A percentile compares a stretch with the other conserved stretches of the same genome.
phyloP scores from a whole-genome alignment of 2,113 vertebrate species.

The Vireo altiloquus region DNA sequence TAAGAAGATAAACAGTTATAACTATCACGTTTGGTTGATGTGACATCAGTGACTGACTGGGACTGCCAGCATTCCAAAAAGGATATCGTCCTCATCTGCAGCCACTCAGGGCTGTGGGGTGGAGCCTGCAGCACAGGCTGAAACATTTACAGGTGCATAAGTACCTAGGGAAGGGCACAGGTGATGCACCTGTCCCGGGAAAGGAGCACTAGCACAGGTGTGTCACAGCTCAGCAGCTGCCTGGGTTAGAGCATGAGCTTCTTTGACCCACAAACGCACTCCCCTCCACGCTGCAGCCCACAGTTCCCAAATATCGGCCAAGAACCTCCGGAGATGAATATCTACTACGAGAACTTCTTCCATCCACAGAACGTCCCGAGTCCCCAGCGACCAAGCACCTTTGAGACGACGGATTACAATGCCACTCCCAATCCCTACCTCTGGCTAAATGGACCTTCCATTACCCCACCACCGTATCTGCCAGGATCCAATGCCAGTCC shows the following conservation, averaged over 20 bases:
- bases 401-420: constrained; percentile 86
- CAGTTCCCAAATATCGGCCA: constrained; percentile 95
- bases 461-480: constrained; percentile 85
- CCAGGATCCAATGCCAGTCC: constrained; percentile 78
- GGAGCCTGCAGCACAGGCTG: constrained; percentile 64
- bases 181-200: constrained; percentile 71
- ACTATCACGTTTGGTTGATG: constrained; percentile 47
- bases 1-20: constrained; percentile 66
- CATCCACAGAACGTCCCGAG: constrained; percentile 89
- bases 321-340: constrained; percentile 92
- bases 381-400: constrained; percentile 88
- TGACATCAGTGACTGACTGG: constrained; percentile 35
- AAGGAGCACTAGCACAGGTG: constrained; percentile 45
- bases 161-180: constrained; percentile 56
- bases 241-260: constrained; percentile 83
- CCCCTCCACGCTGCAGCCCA: constrained; percentile 90
- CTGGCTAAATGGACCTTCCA: constrained; percentile 90
- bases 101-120: constrained; percentile 73
- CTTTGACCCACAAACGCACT: constrained; percentile 85
- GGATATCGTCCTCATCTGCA: constrained; percentile 63
- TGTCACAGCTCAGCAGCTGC: constrained; percentile 27
- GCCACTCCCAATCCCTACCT: constrained; percentile 89
- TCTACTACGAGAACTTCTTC: constrained; percentile 95
- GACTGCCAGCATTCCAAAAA: constrained; percentile 74
- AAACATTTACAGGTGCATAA: constrained; percentile 76